phyloP scores from a whole-genome alignment of 2,888 invertebrate genomes.

The Chironomus riparius region DNA sequence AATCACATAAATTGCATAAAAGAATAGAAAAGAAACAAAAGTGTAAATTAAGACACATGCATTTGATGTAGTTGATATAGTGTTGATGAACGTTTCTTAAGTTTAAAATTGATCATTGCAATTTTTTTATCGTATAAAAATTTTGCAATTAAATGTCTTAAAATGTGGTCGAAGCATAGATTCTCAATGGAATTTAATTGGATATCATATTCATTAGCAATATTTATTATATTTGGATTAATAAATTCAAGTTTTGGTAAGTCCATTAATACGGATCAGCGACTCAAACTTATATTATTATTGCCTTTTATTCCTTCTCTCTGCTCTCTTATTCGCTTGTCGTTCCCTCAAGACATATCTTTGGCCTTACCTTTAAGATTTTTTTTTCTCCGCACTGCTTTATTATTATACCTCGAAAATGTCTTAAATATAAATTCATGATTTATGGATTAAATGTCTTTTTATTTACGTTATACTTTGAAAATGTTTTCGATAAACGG shows the following conservation, averaged over 20 bases:
- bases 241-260: conserved; percentile 19
- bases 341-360: too few species aligned
- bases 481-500: not conserved
- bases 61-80: not conserved
- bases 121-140: too few species aligned
- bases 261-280: not conserved
- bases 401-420: too few species aligned
- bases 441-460: not conserved
- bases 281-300: too few species aligned
- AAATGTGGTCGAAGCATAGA: not conserved
- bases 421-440: too few species aligned
- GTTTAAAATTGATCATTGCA: too few species aligned
- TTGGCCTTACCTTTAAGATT: too few species aligned
- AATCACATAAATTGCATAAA: too few species aligned
- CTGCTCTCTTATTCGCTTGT: too few species aligned
- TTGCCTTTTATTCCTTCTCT: not conserved
- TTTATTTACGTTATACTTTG: not conserved
- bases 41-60: not conserved
- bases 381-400: too few species aligned
- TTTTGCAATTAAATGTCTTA: not conserved
- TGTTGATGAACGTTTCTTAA: too few species aligned
- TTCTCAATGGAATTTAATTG: not conserved
- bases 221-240: conserved; percentile 19
- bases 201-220: not conserved
- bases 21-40: not conserved